These are phyloP conservation scores for Tuta absoluta DNA, from an alignment of 2,888 invertebrate species.

Conservation along the genomic window DNA sequence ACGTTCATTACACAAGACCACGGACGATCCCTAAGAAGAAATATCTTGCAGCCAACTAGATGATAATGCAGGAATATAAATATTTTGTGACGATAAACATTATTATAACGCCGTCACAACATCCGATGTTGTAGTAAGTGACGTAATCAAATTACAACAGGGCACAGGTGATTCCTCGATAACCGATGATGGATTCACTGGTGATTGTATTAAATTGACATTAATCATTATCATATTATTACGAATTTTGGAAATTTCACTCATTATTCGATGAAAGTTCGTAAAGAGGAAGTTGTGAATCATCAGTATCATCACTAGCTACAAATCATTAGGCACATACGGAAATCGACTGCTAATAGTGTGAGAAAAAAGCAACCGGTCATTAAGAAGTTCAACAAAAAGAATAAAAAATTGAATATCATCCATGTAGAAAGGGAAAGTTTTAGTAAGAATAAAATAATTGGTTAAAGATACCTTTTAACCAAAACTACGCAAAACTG, in stretches of 20 bases:
- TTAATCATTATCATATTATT: conserved; percentile 6
- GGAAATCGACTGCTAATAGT: neutral
- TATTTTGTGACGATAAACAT: neutral
- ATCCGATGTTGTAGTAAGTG: conserved; percentile 31
- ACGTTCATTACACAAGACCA: no score
- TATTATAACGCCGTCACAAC: neutral
- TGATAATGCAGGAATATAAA: no score
- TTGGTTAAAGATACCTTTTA: no score
- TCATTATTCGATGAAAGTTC: conserved; percentile 13
- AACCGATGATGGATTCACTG: conserved; percentile 19
- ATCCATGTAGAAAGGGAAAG: no score
- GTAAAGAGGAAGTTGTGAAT: neutral
- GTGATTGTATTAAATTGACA: conserved; percentile 14
- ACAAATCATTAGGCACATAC: neutral
- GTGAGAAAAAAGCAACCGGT: neutral
- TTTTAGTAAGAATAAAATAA: no score
- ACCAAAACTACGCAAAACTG: no score
- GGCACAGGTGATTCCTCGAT: conserved; percentile 32
- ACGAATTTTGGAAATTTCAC: conserved; percentile 6
- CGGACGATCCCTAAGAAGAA: no score
- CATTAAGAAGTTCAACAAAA: no score
- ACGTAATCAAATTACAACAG: conserved; percentile 36
- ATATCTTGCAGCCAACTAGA: no score
- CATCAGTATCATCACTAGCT: neutral
- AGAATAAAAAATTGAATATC: no score